phyloP scores from a whole-genome alignment of 2,888 invertebrate species.

The Epiblema foenella region DNA sequence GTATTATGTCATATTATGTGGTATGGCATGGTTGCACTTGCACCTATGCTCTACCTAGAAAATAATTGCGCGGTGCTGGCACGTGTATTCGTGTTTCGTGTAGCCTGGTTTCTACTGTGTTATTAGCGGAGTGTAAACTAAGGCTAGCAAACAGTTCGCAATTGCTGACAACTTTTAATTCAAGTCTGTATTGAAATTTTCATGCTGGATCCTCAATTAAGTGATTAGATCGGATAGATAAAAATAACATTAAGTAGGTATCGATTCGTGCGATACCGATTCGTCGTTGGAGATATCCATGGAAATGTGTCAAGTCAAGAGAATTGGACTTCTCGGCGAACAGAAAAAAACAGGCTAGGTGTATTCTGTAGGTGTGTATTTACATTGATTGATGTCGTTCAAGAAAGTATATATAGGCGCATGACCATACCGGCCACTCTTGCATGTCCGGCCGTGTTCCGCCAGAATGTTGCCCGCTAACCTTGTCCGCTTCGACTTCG shows the following conservation, averaged over 20 bases:
- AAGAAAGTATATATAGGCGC: constrained; percentile 7
- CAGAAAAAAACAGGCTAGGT: neutral
- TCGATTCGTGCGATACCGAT: constrained; percentile 15
- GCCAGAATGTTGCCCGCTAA: constrained; percentile 46
- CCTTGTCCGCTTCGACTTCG: constrained; percentile 50
- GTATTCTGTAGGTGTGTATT: neutral
- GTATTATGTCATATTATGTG: too few relatives aligned
- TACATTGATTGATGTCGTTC: neutral
- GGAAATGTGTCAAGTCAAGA: neutral
- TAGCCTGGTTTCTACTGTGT: neutral
- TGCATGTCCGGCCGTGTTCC: constrained; percentile 13
- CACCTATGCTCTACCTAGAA: neutral
- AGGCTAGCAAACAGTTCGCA: constrained; percentile 12
- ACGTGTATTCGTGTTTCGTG: neutral
- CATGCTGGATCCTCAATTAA: constrained; percentile 9
- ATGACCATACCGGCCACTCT: constrained; percentile 19
- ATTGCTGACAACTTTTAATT: constrained; percentile 30
- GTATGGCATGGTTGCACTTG: neutral
- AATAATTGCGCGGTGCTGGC: neutral
- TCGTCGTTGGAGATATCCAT: neutral
- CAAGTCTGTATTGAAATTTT: neutral
- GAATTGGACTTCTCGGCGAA: neutral
- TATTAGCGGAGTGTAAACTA: constrained; percentile 23
- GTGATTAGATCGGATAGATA: constrained; percentile 18
- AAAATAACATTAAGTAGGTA: constrained; percentile 17